These are phyloP conservation scores for Acanthurus leucopareius DNA, from an alignment of 2,797 vertebrate species.

Conservation along the genomic window DNA sequence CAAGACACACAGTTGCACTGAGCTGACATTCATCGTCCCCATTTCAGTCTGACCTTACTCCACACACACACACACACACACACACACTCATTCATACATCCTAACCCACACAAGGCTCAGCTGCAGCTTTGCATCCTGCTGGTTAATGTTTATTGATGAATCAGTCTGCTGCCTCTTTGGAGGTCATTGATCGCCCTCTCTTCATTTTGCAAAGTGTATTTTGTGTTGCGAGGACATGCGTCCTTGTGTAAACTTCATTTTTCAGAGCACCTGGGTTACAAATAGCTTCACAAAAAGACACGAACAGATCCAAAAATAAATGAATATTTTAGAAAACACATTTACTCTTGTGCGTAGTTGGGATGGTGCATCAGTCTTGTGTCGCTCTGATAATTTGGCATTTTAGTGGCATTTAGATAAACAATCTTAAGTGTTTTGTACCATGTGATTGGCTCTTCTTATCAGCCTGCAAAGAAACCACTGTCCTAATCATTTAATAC, in stretches of 20 bases:
- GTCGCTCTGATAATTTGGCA: no score
- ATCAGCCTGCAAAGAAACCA: no score
- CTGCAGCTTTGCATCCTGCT: conserved; percentile 34
- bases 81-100: background rate
- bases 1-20: no score
- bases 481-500: no score
- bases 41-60: background rate
- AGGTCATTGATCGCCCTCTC: conserved; percentile 53
- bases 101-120: conserved; percentile 11
- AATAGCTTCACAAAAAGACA: conserved; percentile 30
- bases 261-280: background rate
- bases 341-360: no score
- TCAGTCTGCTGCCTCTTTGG: conserved; percentile 46
- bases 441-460: no score
- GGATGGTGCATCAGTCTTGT: no score
- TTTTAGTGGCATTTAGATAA: no score
- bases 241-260: conserved; percentile 38
- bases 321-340: conserved; percentile 43
- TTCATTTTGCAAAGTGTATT: conserved; percentile 44
- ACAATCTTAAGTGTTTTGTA: no score
- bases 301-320: conserved; percentile 53
- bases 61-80: conserved; percentile 11
- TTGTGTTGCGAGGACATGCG: conserved; percentile 19
- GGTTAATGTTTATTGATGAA: conserved; percentile 68
- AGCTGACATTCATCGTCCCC: no score